These are phyloP conservation scores for Tragelaphus strepsiceros DNA, from an alignment of 2,113 vertebrate genomes.

Conservation along the genomic window DNA sequence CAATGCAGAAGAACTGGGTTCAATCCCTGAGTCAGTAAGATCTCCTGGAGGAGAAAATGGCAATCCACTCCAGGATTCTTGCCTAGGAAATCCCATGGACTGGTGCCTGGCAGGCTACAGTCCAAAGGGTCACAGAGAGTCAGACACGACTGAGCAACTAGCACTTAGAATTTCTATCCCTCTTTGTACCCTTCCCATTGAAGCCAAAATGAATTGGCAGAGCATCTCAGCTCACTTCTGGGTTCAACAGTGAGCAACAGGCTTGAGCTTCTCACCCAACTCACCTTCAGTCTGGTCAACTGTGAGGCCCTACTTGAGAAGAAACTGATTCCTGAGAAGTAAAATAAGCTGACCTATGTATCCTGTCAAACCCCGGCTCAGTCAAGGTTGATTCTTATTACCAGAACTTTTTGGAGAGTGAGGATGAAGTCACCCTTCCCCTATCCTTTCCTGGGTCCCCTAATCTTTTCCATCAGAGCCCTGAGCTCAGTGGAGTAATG, in stretches of 20 bases:
- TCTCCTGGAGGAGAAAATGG: neutral
- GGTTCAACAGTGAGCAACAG: neutral
- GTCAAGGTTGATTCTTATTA: neutral
- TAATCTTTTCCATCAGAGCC: neutral
- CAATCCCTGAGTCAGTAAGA: neutral
- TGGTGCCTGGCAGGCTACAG: neutral
- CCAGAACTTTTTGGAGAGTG: neutral
- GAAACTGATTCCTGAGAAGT: neutral
- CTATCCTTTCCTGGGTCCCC: neutral
- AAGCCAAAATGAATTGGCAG: neutral
- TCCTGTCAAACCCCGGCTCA: neutral
- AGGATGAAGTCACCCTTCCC: neutral
- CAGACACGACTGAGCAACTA: neutral
- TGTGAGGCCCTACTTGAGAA: neutral
- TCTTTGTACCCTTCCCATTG: neutral
- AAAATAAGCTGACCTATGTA: neutral
- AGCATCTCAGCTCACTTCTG: neutral
- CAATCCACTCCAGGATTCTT: neutral
- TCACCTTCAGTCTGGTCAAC: neutral
- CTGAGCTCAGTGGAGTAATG: neutral
- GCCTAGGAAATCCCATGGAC: neutral
- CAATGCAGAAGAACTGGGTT: neutral
- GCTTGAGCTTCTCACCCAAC: neutral
- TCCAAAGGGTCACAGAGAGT: neutral
- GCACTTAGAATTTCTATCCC: neutral